A percentile compares a stretch with the other conserved stretches of the same genome.
phyloP scores from a whole-genome alignment of 1,140 invertebrate genomes.

The Trichoplusia ni region DNA sequence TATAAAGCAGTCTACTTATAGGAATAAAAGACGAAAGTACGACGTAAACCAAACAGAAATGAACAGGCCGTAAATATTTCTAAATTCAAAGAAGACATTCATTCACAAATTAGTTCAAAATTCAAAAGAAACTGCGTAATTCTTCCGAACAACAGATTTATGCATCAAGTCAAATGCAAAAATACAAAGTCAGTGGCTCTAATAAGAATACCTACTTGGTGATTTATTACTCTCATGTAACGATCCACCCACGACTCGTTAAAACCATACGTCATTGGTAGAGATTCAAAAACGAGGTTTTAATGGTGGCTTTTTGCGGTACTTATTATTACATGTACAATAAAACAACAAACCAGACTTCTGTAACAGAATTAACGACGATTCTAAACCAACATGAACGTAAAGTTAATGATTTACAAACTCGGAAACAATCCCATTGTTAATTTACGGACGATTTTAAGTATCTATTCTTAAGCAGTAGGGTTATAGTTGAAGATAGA shows the following conservation, averaged over 20 bases:
- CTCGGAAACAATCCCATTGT: conserved; percentile 45
- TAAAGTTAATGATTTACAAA: conserved; percentile 59
- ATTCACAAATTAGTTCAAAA: conserved; percentile 14
- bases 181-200: conserved; percentile 6
- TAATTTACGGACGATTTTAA: conserved; percentile 16
- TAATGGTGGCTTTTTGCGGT: conserved; percentile 17
- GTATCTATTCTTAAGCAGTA: background rate
- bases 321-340: conserved; percentile 22
- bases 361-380: conserved; percentile 24
- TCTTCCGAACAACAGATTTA: conserved; percentile 21
- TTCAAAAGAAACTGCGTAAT: background rate
- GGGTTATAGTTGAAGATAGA: conserved; percentile 1
- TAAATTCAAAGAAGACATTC: conserved; percentile 5
- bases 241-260: conserved; percentile 26
- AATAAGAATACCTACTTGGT: conserved; percentile 19
- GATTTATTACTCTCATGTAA: conserved; percentile 26
- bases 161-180: conserved; percentile 20
- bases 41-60: background rate
- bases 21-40: background rate
- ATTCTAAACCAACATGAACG: conserved; percentile 34
- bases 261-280: conserved; percentile 22
- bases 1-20: too few relatives aligned
- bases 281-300: conserved; percentile 23
- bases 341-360: conserved; percentile 4
- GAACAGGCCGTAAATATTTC: background rate